Conservation (phyloP, 92 coral and sea anemone genomes). For the Phymanthus crucifer region DNA sequence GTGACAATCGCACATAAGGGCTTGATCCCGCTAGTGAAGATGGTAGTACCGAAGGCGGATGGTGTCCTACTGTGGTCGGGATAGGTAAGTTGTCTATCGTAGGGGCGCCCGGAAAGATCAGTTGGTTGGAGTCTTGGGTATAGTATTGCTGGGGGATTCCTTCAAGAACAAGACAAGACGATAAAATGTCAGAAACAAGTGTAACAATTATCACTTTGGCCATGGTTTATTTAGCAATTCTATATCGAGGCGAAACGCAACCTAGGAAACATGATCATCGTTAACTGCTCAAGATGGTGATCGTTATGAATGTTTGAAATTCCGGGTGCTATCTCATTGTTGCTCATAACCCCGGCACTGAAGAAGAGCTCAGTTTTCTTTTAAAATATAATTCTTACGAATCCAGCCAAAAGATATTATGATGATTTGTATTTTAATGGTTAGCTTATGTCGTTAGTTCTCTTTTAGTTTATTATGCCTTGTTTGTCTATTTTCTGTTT, state of each 20-base stretch:
- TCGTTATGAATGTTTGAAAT: too few species aligned
- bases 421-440: background rate
- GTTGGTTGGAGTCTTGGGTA: constrained; percentile 65
- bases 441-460: background rate
- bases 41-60: constrained; percentile 54
- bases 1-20: constrained; percentile 45
- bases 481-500: background rate
- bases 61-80: constrained; percentile 68
- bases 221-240: background rate
- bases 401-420: background rate
- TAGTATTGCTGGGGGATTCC: constrained; percentile 69
- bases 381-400: background rate
- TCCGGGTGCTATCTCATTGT: background rate
- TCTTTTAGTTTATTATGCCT: background rate
- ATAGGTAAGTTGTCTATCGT: constrained; percentile 66
- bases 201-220: background rate
- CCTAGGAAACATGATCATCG: background rate
- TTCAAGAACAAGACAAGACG: background rate
- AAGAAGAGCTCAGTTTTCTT: background rate
- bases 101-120: constrained; percentile 68
- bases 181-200: background rate
- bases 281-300: background rate
- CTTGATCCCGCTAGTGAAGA: constrained; percentile 49
- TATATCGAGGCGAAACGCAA: background rate
- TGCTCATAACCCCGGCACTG: background rate